phyloP scores from a whole-genome alignment of 2,888 invertebrate genomes.

The Strigamia maritima region DNA sequence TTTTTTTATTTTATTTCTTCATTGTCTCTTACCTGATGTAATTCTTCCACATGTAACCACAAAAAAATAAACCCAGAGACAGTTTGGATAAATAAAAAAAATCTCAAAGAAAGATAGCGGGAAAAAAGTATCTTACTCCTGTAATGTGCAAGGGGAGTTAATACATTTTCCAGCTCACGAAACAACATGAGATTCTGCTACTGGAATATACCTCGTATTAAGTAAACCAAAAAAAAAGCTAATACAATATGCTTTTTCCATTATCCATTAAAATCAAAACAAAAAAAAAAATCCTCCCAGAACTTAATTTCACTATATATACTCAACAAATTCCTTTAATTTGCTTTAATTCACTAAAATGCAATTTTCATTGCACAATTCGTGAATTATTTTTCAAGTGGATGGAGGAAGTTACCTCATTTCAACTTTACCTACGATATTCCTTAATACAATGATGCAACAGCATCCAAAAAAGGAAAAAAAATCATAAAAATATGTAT shows the following conservation, averaged over 20 bases:
- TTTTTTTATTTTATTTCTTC: constrained; percentile 16
- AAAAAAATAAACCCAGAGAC: constrained; percentile 9
- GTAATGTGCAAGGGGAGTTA: constrained; percentile 24
- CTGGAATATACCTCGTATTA: not conserved
- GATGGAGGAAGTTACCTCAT: constrained; percentile 13
- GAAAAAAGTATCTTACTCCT: constrained; percentile 2
- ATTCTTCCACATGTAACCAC: constrained; percentile 11
- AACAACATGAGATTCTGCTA: constrained; percentile 18
- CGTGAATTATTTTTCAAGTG: not conserved
- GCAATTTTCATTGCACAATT: not conserved
- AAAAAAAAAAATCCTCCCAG: not conserved
- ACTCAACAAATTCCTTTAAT: not conserved
- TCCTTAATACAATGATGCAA: constrained; percentile 8
- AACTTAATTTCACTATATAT: not conserved
- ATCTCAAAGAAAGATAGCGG: not conserved
- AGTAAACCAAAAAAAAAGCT: not conserved
- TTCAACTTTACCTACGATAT: not conserved
- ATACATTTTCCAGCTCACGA: constrained; percentile 10
- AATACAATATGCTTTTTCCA: not conserved
- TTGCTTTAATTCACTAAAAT: not conserved
- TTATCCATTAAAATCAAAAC: not conserved
- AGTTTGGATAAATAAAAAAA: constrained; percentile 6
- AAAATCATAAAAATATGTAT: not conserved
- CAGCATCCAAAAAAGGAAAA: not conserved
- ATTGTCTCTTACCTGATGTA: constrained; percentile 12